Evolutionary conservation across 1,140 invertebrate species (phyloP), one percentile per base, ranked within the genome.

Genomic region (Cydia strobilella): DNA sequence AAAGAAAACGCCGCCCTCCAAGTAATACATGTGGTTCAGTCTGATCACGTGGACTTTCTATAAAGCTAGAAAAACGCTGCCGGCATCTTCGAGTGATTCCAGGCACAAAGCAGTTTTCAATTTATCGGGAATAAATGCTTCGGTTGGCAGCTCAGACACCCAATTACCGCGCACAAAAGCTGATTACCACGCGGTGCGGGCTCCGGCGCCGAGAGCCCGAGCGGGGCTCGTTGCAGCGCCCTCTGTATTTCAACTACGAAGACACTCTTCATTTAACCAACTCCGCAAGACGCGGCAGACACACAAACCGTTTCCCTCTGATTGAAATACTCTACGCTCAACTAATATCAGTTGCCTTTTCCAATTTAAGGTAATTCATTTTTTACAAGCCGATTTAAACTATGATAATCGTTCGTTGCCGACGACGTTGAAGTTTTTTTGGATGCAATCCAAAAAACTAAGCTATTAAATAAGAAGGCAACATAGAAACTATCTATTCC

Each of bases 91-190:
- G 80, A 87, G 84, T 84, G 84, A 90, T 89, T 89, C 82, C 77
- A 85, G 83, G 85, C 84, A 90, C 86, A 90, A 90, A 90, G 86
- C 86, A 92, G 85, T 89, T 92, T 91, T 89, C 86, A 91, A 91
- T 93, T 91, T 91, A 91, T 91, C 84, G 84, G 82, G 86, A 90
- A 91, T 93, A 93, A 93, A 93, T 91, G 91, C 88, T 86, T 84
- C 85, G 88, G 89, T 88, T 91, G 89, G 87, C 86, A 91, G 89
- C 89, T 93, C 89, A 91, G 90, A 91, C 90, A 91, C 91, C 90
- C 90, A 93, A 93, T 91, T 91, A 93, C 87, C 81, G 86, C 79
- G 82, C 87, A 93, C 87, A 91, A 91, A 92, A 91, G 91, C 89
- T 93, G 91, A 93, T 91, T 91, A 93, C 85, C 82, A 85, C 86